Evolutionary conservation across 2,797 vertebrate species (phyloP), one percentile per base, ranked within the genome.

Genomic region (Smutsia gigantea): DNA sequence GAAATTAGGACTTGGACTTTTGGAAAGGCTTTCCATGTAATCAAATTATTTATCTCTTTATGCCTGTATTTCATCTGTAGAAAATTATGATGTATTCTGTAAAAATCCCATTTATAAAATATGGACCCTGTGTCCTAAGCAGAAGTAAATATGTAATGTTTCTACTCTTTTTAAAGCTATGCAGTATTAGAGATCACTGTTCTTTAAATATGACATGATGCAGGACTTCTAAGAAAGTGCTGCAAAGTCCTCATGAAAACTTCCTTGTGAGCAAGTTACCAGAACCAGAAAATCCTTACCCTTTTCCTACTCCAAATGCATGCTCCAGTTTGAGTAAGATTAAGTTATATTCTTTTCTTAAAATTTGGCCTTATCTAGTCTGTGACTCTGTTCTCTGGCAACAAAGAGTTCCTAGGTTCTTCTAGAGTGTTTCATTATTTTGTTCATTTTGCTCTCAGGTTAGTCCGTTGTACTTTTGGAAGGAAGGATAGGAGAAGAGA

Each of bases 401-500:
- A 64, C 74, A 91, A 84, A 95, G 90, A 46, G 46, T 46, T 46
- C 46, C 74, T 51, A 55, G 57, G 14, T 84, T 96, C 42, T 78
- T 81, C 57, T 29, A 14, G 68, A 87, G 23, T 11, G 14, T 71
- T 64, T 90, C 2, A 46, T 91, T 75, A 46, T 64, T 87, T 85
- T 75, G 55, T 86, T 74, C 85, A 75, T 96, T 84, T 93, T 31
- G 29, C 8, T 46, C 55, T 82, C 39, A 90, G 18, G 0, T 91
- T 83, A 87, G 83, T 95, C 64, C n/a, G 17, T 51, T 86, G 51
- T 42, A 75, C 55, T 72, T 69, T 90, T 90, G 71, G 82, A 96
- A 98, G 87, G 69, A 92, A 98, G 87, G 69, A 92, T 34, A 21
- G 11, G 37, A 81, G 42, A 94, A 95, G 31, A 97, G 84, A 0